A percentile compares a stretch with the other conserved stretches of the same genome.
Evolutionary conservation across 2,113 vertebrate genomes (phyloP).

Genomic region (Lepus europaeus): DNA sequence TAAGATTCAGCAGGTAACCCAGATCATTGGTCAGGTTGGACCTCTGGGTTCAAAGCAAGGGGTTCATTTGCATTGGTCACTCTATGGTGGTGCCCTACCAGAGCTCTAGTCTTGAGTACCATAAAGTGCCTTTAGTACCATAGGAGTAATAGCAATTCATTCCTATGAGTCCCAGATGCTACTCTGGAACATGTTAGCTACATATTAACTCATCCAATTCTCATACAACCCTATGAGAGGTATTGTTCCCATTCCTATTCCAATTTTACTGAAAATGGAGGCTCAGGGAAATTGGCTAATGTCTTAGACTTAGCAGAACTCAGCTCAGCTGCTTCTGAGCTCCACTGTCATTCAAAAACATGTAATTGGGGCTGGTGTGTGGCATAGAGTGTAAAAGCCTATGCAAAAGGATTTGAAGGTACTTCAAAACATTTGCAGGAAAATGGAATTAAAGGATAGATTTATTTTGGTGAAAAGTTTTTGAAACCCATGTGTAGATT

Average conservation of each 20-base stretch:
- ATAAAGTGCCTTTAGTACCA: neutral
- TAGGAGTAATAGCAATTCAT: neutral
- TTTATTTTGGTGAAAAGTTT: too few species aligned
- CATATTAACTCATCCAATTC: neutral
- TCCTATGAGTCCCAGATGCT: neutral
- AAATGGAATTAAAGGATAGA: too few species aligned
- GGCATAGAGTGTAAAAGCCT: too few species aligned
- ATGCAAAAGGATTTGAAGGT: too few species aligned
- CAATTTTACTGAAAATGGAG: constrained; percentile 1
- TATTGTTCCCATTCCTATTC: neutral
- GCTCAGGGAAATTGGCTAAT: neutral
- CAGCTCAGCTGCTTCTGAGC: neutral
- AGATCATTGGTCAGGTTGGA: neutral
- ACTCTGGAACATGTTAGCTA: neutral
- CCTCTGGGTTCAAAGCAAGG: neutral
- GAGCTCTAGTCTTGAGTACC: too few species aligned
- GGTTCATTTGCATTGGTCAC: neutral
- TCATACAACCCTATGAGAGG: neutral
- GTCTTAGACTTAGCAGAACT: constrained; percentile 31
- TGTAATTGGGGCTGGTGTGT: neutral
- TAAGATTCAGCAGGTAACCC: neutral
- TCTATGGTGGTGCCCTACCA: neutral
- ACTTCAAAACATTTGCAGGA: too few species aligned
- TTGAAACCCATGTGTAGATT: too few species aligned
- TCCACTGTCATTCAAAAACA: neutral